These are phyloP conservation scores for Campoletis raptor DNA, from an alignment of 2,888 invertebrate genomes.

Conservation along the genomic window DNA sequence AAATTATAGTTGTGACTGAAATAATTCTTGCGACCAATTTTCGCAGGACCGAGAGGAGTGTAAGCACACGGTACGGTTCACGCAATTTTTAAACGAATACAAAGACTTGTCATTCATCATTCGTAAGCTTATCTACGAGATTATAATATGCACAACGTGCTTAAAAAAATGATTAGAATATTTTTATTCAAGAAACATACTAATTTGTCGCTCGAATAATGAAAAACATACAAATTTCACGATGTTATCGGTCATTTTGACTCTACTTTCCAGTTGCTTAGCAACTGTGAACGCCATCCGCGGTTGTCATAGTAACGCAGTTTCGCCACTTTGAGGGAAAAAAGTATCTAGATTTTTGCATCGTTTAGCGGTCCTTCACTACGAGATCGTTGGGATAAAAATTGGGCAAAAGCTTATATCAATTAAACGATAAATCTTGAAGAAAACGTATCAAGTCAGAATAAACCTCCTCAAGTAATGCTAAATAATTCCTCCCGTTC, in stretches of 20 bases:
- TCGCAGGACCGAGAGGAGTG: background rate
- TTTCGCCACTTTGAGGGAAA: constrained; percentile 37
- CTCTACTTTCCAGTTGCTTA: background rate
- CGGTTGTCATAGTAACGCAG: constrained; percentile 77
- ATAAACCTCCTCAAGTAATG: background rate
- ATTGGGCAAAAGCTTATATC: background rate
- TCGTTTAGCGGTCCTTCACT: background rate
- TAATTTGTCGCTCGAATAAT: background rate
- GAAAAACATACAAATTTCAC: background rate
- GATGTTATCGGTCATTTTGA: background rate
- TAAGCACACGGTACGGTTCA: background rate
- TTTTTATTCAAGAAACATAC: background rate
- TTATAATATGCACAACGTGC: background rate
- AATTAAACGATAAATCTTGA: background rate
- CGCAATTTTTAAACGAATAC: background rate
- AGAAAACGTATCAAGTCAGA: background rate
- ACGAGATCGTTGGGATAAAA: background rate
- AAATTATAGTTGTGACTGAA: background rate
- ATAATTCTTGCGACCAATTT: background rate
- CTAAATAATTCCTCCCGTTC: background rate
- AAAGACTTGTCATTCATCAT: background rate
- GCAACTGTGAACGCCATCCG: constrained; percentile 41
- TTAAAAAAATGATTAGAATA: background rate
- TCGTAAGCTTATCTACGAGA: background rate
- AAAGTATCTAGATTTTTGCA: background rate